Evolutionary conservation across 2,113 vertebrate genomes (phyloP).

Genomic region (Leucoraja erinaceus): DNA sequence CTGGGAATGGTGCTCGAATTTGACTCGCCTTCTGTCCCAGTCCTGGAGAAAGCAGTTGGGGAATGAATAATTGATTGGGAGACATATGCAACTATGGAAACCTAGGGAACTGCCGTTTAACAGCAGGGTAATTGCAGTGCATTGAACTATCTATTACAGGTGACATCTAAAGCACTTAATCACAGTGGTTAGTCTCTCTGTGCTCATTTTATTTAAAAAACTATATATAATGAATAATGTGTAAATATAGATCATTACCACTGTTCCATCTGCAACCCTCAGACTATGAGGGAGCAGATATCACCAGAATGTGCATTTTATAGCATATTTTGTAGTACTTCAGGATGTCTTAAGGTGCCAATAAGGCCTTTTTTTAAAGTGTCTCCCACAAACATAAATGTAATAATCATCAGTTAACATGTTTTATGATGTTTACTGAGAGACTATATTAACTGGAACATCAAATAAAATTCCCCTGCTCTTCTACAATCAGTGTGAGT

Average conservation of each 20-base stretch:
- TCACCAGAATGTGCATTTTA: not conserved
- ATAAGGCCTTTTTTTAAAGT: not conserved
- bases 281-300: not conserved
- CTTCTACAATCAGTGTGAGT: too few relatives aligned
- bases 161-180: constrained; percentile 29
- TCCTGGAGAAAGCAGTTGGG: not conserved
- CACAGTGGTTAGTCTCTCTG: constrained; percentile 27
- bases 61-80: constrained; percentile 24
- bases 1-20: not conserved
- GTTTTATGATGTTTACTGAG: not conserved
- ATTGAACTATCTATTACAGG: constrained; percentile 33
- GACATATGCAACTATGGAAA: constrained; percentile 5
- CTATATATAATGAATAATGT: constrained; percentile 27
- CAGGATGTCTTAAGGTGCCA: not conserved
- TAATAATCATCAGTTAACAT: not conserved
- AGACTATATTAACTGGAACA: not conserved
- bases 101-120: constrained; percentile 21
- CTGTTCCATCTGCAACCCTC: not conserved
- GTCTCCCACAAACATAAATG: not conserved
- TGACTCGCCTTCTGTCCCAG: not conserved
- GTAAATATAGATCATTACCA: constrained; percentile 34
- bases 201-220: not conserved
- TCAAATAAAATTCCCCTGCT: not conserved
- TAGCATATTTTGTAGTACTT: not conserved
- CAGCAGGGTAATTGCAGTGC: constrained; percentile 21